These are phyloP conservation scores for Pipra filicauda DNA, from an alignment of 2,113 vertebrate genomes.

Conservation along the genomic window DNA sequence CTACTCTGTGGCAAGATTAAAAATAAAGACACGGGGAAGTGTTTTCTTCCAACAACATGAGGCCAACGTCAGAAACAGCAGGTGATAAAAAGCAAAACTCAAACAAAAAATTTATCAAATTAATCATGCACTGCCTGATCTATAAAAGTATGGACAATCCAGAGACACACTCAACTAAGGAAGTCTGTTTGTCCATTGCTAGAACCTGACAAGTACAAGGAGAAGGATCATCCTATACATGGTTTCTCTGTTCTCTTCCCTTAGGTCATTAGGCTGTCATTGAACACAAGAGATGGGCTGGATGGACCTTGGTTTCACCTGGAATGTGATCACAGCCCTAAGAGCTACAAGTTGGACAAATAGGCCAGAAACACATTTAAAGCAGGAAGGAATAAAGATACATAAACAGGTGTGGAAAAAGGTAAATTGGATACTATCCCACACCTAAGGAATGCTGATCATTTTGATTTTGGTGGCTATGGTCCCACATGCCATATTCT, in stretches of 20 bases:
- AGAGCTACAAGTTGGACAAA: neutral
- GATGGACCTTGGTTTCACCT: neutral
- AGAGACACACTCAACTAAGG: neutral
- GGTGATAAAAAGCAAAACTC: neutral
- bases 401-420: neutral
- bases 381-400: neutral
- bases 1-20: neutral
- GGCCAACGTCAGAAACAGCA: neutral
- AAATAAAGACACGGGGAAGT: neutral
- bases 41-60: neutral
- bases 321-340: neutral
- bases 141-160: neutral
- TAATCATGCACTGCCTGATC: neutral
- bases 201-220: neutral
- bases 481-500: neutral
- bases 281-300: neutral
- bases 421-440: no score
- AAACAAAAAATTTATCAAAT: neutral
- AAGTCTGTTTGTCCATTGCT: neutral
- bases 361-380: neutral
- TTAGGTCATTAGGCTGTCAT: neutral
- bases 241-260: neutral
- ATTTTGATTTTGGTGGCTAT: neutral
- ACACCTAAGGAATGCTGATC: neutral
- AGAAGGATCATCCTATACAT: neutral